phyloP scores from a whole-genome alignment of 2,797 vertebrate genomes.

The Schizopygopsis pylzovi region DNA sequence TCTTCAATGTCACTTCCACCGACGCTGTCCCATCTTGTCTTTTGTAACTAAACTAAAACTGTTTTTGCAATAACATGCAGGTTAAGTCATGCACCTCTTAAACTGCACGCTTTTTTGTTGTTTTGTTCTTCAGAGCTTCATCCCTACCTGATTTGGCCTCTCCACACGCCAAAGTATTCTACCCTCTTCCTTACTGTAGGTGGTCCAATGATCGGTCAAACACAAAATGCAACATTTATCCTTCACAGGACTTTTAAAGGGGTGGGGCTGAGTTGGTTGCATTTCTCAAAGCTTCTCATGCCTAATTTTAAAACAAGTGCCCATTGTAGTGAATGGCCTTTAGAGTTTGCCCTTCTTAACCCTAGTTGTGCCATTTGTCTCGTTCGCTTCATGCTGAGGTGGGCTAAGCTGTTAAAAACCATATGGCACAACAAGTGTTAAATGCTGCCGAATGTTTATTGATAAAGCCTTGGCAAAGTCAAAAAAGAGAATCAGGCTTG shows the following conservation, averaged over 20 bases:
- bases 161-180: slow-evolving; percentile 86
- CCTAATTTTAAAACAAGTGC: slow-evolving; percentile 47
- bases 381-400: slow-evolving; percentile 2
- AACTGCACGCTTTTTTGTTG: slow-evolving; percentile 49
- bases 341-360: slow-evolving; percentile 56
- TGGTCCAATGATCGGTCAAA: slow-evolving; percentile 63
- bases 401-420: background rate
- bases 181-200: slow-evolving; percentile 95
- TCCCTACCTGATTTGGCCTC: slow-evolving; percentile 72
- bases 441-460: slow-evolving; percentile 47
- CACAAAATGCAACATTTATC: slow-evolving; percentile 1
- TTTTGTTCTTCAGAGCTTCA: slow-evolving; percentile 33
- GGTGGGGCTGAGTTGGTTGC: slow-evolving; percentile 49
- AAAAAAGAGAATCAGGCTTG: slow-evolving; percentile 60
- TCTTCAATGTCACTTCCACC: slow-evolving; percentile 37
- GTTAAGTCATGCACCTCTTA: slow-evolving; percentile 51
- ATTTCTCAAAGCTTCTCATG: slow-evolving; percentile 56
- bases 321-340: slow-evolving; percentile 52
- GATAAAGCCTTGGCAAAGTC: slow-evolving; percentile 55
- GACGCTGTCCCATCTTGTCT: slow-evolving; percentile 46
- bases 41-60: slow-evolving; percentile 45
- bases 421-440: slow-evolving; percentile 61
- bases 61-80: slow-evolving; percentile 47
- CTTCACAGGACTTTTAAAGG: slow-evolving; percentile 31
- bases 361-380: slow-evolving; percentile 56